Conservation (phyloP, 2,888 invertebrate species). For the Halocaridina rubra region DNA sequence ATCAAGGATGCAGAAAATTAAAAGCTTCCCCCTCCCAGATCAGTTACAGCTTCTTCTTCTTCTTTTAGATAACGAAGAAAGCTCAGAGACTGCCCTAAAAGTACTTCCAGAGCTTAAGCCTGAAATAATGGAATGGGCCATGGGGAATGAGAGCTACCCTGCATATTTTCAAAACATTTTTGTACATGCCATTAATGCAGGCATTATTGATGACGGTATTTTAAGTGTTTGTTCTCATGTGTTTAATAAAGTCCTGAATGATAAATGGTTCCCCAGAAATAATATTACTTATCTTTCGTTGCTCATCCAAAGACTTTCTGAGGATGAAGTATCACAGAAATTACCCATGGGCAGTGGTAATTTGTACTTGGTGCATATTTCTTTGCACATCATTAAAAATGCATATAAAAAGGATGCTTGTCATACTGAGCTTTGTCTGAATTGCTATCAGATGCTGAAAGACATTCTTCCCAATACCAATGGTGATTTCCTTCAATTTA, state of each 20-base stretch:
- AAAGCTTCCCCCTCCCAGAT: background rate
- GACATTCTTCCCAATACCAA: conserved; percentile 7
- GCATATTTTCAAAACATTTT: too few relatives aligned
- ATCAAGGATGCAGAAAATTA: background rate
- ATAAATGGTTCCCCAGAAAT: too few relatives aligned
- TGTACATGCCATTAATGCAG: too few relatives aligned
- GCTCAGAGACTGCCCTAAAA: background rate
- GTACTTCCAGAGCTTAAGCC: background rate
- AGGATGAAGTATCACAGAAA: too few relatives aligned
- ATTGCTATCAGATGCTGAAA: background rate
- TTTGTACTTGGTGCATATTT: conserved; percentile 1
- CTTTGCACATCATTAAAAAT: background rate
- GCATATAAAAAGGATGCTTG: conserved; percentile 1
- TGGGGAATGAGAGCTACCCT: too few relatives aligned
- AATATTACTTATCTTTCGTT: too few relatives aligned
- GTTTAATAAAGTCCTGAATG: too few relatives aligned
- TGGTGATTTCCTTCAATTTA: background rate
- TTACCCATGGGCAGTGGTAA: background rate
- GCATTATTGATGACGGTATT: too few relatives aligned
- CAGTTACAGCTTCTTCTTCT: background rate
- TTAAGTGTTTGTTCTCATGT: too few relatives aligned
- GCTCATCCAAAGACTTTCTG: too few relatives aligned
- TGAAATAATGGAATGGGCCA: background rate
- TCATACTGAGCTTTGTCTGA: background rate
- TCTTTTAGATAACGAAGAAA: background rate